Conservation (phyloP, 1,140 invertebrate genomes). For the Leptinotarsa defecta region DNA sequence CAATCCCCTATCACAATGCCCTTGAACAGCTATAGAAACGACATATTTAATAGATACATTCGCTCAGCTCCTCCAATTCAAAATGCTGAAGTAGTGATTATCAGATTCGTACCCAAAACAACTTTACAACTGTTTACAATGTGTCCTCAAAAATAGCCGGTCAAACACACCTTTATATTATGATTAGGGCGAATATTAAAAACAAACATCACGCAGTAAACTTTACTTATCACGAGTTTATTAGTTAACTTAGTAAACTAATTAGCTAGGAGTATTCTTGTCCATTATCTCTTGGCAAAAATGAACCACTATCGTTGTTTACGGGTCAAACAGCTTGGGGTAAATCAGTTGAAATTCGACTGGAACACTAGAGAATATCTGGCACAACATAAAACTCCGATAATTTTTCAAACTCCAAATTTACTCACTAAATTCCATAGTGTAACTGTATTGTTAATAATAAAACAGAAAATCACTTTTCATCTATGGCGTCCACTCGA, state of each 20-base stretch:
- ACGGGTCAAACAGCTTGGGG: conserved; percentile 45
- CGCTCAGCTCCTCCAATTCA: too few species aligned
- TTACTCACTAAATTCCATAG: conserved; percentile 22
- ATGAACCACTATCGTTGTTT: conserved; percentile 30
- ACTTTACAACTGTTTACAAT: background rate
- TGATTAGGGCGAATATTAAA: background rate
- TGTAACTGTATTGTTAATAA: background rate
- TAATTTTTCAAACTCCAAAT: background rate
- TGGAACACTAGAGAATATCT: background rate
- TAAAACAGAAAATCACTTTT: conserved; percentile 36
- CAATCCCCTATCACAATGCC: too few species aligned
- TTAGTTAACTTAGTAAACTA: background rate
- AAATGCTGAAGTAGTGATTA: too few species aligned
- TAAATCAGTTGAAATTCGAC: conserved; percentile 26
- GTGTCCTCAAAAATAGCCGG: conserved; percentile 1
- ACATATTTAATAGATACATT: too few species aligned
- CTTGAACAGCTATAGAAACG: too few species aligned
- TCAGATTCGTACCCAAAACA: background rate
- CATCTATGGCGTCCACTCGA: conserved; percentile 45
- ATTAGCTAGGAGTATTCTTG: too few species aligned
- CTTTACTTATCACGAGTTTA: background rate
- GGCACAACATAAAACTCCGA: background rate
- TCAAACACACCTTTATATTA: background rate
- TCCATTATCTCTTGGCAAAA: background rate
- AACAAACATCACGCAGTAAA: background rate